Evolutionary conservation across 2,797 vertebrate genomes (phyloP).

Genomic region (Acridotheres tristis): DNA sequence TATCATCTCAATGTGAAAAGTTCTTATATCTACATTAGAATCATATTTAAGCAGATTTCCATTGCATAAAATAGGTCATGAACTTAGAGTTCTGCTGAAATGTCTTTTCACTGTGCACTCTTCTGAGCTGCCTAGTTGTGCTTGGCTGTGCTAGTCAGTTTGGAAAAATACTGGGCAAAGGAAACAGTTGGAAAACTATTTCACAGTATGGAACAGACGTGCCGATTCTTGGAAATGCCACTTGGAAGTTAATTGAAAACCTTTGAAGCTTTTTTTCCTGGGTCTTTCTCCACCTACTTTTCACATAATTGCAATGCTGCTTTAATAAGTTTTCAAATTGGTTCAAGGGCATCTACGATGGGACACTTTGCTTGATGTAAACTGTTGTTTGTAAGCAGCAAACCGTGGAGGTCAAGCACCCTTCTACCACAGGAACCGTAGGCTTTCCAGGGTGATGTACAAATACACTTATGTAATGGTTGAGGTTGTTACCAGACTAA

Average conservation of each 20-base stretch:
- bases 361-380: neutral
- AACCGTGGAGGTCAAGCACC: neutral
- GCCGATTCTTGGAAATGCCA: neutral
- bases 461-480: neutral
- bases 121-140: neutral
- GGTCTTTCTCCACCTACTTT: neutral
- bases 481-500: neutral
- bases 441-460: neutral
- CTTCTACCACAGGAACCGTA: neutral
- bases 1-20: neutral
- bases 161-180: slow-evolving; percentile 14
- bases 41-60: neutral
- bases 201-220: neutral
- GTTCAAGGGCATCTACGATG: neutral
- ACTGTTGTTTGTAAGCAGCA: neutral
- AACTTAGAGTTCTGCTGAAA: neutral
- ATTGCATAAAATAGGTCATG: neutral
- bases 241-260: slow-evolving; percentile 19
- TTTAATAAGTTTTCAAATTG: neutral
- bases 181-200: neutral
- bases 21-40: neutral
- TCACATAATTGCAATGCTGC: neutral
- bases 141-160: neutral
- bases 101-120: neutral
- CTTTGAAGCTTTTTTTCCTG: neutral